A percentile compares a stretch with the other conserved stretches of the same genome.
phyloP scores from a whole-genome alignment of 2,797 vertebrate species.

The Adelosebastes latens region DNA sequence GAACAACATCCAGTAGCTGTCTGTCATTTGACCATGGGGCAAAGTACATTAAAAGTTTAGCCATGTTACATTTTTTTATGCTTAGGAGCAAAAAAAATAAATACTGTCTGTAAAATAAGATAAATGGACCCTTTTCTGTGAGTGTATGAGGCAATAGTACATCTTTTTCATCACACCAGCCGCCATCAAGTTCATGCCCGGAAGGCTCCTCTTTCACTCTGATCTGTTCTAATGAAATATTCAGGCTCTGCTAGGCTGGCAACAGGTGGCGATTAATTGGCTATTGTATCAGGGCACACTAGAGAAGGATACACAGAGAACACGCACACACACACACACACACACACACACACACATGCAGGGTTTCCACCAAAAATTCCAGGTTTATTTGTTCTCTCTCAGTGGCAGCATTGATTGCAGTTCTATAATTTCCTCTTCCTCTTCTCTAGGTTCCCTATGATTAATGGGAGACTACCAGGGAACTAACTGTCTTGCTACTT shows the following conservation, averaged over 20 bases:
- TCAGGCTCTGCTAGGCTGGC: conserved; percentile 44
- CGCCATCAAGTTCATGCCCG: not conserved
- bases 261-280: conserved; percentile 61
- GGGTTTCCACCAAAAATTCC: not conserved
- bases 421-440: conserved; percentile 42
- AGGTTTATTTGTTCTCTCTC: not conserved
- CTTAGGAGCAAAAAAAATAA: not conserved
- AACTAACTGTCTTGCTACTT: not conserved
- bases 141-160: not conserved
- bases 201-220: conserved; percentile 53
- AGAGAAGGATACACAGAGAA: not conserved
- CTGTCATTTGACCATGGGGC: conserved; percentile 63
- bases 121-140: not conserved
- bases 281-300: conserved; percentile 43
- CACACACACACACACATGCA: not conserved
- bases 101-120: too few relatives aligned
- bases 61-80: not conserved
- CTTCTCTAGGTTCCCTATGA: conserved; percentile 3
- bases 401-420: not conserved
- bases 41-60: conserved; percentile 58
- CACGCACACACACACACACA: not conserved
- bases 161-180: not conserved
- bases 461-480: not conserved
- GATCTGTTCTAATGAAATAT: conserved; percentile 75
- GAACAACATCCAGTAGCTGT: conserved; percentile 3